Evolutionary conservation across 1,140 invertebrate genomes (phyloP).

Genomic region (Dermatophagoides farinae): DNA sequence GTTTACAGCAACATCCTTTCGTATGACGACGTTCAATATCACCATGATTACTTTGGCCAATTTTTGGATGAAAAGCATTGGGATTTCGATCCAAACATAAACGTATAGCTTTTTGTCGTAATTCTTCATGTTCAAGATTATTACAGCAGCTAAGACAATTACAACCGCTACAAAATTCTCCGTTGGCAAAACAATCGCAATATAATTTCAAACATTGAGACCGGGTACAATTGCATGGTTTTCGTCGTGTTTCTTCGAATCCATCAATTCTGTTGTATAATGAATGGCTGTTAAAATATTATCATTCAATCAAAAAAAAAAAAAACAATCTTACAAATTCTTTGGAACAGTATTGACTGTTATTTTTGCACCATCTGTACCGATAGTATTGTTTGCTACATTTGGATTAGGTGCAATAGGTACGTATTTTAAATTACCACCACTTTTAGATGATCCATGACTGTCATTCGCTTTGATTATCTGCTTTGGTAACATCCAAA

Average conservation of each 20-base stretch:
- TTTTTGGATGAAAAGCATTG: constrained; percentile 89
- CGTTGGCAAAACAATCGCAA: constrained; percentile 99
- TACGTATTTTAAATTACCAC: neutral
- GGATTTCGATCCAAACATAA: constrained; percentile 83
- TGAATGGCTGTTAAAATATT: neutral
- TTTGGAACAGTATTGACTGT: neutral
- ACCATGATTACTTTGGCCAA: constrained; percentile 32
- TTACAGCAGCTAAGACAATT: constrained; percentile 97
- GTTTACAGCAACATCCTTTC: constrained; percentile 97
- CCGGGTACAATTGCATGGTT: constrained; percentile 97
- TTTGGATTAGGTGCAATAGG: constrained; percentile 8
- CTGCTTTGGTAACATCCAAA: constrained; percentile 7
- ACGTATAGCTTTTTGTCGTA: constrained; percentile 75
- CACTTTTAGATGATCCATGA: neutral
- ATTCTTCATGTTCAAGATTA: constrained; percentile 85
- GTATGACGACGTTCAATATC: constrained; percentile 59
- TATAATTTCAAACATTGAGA: constrained; percentile 95
- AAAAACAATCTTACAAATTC: neutral
- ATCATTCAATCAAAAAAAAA: neutral
- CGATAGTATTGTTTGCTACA: no score
- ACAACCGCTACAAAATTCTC: constrained; percentile 94
- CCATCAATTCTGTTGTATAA: neutral
- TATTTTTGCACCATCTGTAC: neutral
- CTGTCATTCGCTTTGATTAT: neutral
- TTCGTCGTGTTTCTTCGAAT: constrained; percentile 30